Evolutionary conservation across 2,113 vertebrate genomes (phyloP).

Genomic region (Naja naja): DNA sequence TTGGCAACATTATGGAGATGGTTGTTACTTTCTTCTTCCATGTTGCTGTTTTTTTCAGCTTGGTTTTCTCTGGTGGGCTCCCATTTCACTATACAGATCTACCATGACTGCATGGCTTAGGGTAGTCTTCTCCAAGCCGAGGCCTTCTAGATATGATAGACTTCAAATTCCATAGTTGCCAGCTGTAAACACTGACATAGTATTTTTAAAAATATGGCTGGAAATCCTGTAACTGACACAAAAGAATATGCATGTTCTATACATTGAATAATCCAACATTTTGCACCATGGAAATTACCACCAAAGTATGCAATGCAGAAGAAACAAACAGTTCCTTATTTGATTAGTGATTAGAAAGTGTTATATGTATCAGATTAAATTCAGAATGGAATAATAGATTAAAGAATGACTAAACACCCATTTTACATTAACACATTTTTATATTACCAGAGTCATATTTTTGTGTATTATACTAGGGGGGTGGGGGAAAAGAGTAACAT

Average conservation of each 20-base stretch:
- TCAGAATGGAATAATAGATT: neutral
- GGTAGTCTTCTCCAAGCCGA: neutral
- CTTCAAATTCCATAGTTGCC: neutral
- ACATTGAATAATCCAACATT: neutral
- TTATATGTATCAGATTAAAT: neutral
- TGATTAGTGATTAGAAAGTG: neutral
- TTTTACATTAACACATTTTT: neutral
- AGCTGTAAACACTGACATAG: neutral
- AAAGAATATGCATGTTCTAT: neutral
- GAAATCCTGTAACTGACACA: neutral
- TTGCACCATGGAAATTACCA: neutral
- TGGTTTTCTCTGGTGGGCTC: neutral
- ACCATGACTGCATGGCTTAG: neutral
- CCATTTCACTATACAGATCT: neutral
- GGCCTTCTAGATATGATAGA: neutral
- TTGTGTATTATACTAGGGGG: neutral
- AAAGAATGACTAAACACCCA: neutral
- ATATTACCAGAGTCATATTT: neutral
- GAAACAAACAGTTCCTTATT: neutral
- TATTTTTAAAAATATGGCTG: neutral
- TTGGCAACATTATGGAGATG: neutral
- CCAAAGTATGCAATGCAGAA: neutral
- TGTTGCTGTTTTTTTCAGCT: neutral
- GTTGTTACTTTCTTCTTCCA: neutral
- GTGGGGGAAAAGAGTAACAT: neutral